A percentile compares a stretch with the other conserved stretches of the same genome.
Evolutionary conservation across 2,888 invertebrate species (phyloP).

Genomic region (Mimachlamys varia): DNA sequence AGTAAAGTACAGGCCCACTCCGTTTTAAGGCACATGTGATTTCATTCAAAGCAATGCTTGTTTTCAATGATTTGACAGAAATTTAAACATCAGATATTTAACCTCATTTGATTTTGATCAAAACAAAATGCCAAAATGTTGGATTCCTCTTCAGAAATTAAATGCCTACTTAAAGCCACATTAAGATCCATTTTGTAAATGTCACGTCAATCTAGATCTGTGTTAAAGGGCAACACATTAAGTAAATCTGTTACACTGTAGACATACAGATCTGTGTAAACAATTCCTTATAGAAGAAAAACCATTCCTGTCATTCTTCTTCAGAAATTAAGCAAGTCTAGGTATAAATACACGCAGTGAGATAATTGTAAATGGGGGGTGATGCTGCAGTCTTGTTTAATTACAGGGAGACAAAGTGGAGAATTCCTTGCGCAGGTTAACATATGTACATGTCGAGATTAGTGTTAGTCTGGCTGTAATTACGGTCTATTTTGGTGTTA

Average conservation of each 20-base stretch:
- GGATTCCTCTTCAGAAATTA: not conserved
- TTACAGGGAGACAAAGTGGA: not conserved
- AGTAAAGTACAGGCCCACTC: no score
- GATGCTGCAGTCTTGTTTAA: not conserved
- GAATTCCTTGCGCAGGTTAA: not conserved
- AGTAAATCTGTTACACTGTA: not conserved
- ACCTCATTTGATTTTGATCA: not conserved
- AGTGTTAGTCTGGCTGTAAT: not conserved
- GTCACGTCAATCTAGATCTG: not conserved
- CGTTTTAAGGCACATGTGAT: no score
- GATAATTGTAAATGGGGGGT: not conserved
- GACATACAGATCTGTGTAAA: not conserved
- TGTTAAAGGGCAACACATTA: not conserved
- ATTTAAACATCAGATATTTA: no score
- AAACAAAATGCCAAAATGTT: not conserved
- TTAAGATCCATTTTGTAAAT: not conserved
- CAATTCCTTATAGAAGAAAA: not conserved
- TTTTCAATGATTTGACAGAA: not conserved
- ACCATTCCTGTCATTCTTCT: not conserved
- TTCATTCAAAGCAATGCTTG: not conserved
- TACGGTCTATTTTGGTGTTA: no score
- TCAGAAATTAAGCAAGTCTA: not conserved
- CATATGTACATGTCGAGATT: not conserved
- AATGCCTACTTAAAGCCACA: not conserved
- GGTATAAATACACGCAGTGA: not conserved